Evolutionary conservation across 2,888 invertebrate genomes (phyloP).

Genomic region (Drosophila falleni): DNA sequence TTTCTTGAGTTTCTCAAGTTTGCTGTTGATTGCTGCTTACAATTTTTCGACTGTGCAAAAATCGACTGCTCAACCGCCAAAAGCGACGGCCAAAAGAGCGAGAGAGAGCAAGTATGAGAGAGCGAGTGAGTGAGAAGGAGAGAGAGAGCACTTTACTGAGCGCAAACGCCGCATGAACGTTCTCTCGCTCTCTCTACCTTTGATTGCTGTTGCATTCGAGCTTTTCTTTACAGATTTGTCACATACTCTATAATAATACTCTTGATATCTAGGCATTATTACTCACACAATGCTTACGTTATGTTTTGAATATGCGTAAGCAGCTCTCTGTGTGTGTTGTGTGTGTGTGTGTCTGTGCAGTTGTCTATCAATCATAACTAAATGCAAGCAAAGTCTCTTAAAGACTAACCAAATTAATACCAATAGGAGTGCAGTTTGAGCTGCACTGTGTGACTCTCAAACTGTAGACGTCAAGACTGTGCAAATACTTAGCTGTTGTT

Average conservation of each 20-base stretch:
- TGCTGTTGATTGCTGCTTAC: conserved; percentile 70
- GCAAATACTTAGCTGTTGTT: not conserved
- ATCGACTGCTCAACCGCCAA: conserved; percentile 64
- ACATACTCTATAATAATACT: conserved; percentile 32
- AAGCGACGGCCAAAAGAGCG: conserved; percentile 37
- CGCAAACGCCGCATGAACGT: conserved; percentile 60
- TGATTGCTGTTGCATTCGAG: conserved; percentile 44
- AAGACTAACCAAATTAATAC: conserved; percentile 8
- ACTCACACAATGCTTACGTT: conserved; percentile 57
- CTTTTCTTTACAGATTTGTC: conserved; percentile 41
- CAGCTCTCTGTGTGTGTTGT: not conserved
- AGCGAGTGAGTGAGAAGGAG: conserved; percentile 37
- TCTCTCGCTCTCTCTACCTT: conserved; percentile 5
- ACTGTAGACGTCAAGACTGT: conserved; percentile 11
- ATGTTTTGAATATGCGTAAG: conserved; percentile 36
- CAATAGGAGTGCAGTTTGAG: conserved; percentile 4
- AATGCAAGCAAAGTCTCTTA: conserved; percentile 37
- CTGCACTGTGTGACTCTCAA: conserved; percentile 11
- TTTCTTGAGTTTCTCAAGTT: conserved; percentile 47
- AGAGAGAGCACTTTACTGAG: conserved; percentile 29
- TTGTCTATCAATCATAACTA: conserved; percentile 31
- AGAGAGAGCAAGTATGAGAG: conserved; percentile 14
- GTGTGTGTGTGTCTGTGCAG: conserved; percentile 15
- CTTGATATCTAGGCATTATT: conserved; percentile 37
- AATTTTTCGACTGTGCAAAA: conserved; percentile 76